Evolutionary conservation across 2,797 vertebrate genomes (phyloP), one percentile per base, ranked within the genome.

Genomic region (Enteromius thamalakanensis): DNA sequence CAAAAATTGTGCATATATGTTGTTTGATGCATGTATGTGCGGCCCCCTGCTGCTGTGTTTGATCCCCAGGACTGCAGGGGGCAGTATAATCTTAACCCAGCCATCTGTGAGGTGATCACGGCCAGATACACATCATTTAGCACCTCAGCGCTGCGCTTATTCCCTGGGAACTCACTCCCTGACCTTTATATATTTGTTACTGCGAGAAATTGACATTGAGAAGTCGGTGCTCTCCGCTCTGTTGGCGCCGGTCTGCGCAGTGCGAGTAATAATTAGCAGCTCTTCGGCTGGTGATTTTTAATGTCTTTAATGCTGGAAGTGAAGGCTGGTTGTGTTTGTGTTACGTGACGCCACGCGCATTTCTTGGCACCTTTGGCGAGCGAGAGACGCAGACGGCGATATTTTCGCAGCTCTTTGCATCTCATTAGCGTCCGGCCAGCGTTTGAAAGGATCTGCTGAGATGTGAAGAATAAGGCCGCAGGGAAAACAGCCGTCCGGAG

Each of bases 121-220:
- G 83, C 72, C 85, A 83, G 51, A 85, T 71, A 71, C 83, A 81
- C 81, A 84, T 76, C 89, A 60, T 84, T 92, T 91, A 92, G 90
- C 71, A 62, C 89, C 1, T 19, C 86, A 89, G 87, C 93, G 91
- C 90, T 89, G 88, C 91, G 90, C 84, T 85, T 90, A 89, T 92
- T 93, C 90, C 88, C 91, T 75, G 86, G 89, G 84, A 92, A 90
- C 91, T 90, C 92, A 92, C 91, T 92, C 93, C 91, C 89, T 92
- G 93, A 95, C 96, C 95, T 96, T 95, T 96, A 90, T 91, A 92
- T 94, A 94, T 95, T 94, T 93, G 94, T 95, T 94, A 93, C 91
- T 90, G 91, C 85, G 90, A 87, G 87, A 93, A 94, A 93, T 91
- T 93, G 95, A 94, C 94, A 94, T 93, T 95, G 92, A 92, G 92